Base-by-base conservation (phyloP, 2,888 invertebrate species). In the Ornithoptera priamus region DNA sequence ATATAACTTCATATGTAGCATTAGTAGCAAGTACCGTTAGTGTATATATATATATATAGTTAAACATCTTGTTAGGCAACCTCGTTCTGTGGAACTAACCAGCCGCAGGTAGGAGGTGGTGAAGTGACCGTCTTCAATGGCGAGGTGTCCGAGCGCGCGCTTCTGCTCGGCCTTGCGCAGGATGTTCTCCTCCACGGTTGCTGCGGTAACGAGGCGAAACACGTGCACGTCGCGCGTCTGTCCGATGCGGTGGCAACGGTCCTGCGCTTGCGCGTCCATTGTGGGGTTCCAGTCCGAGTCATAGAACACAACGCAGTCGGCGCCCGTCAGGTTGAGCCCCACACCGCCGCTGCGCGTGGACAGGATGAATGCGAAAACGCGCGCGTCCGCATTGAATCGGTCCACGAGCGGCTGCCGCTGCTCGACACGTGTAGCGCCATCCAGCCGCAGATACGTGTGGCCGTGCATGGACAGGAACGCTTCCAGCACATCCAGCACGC, bases 281-380 rank as follows among this genome's bases (percentile, higher is more conserved):
- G 99, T 99, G 65, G 99, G 99, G 94, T 99, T 99, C 99, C 99
- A 99, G 92, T 99, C 99, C 73, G 98, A 99, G 93, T 99, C 99
- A 90, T 99, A 99, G 93, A 99, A 99, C 86, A 99, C 97, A 77
- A 99, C 99, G 78, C 98, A 98, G 93, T 99, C 99, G 61, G 99
- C 99, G 75, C 99, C 99, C 50, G 99, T 99, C 76, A 99, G 94
- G 94, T 99, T 99, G 64, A 99, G 97, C 68, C 99, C 99, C 62
- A 99, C 96, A 80, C 99, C 99, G 80, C 99, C 99, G 68, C 98
- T 98, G 71, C 99, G 95, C 65, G 99, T 99, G 5, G 99, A 99
- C 76, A 99, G 92, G 83, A 99, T 99, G 90, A 99, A 99, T 80
- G 96, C 97, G 92, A 99, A 99, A 79, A 99, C 97, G 76, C 98